A percentile compares a stretch with the other conserved stretches of the same genome.
Conservation (phyloP, 1,140 invertebrate genomes). For the Drosophila pseudoobscura region DNA sequence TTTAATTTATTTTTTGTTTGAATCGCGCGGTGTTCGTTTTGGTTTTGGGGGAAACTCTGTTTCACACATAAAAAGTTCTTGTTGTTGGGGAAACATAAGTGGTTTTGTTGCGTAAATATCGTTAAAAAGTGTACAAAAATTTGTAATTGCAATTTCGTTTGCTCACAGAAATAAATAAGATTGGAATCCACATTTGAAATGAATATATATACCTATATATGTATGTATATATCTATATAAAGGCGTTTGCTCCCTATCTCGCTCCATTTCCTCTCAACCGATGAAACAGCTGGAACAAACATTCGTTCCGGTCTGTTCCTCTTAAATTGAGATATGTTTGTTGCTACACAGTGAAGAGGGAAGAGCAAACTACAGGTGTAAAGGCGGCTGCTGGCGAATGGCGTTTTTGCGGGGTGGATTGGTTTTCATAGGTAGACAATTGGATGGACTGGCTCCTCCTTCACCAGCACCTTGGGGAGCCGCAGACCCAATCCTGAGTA, state of each 20-base stretch:
- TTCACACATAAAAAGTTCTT: conserved; percentile 25
- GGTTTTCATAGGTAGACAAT: conserved; percentile 8
- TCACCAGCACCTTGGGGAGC: background rate
- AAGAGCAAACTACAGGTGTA: conserved; percentile 17
- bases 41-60: conserved; percentile 6
- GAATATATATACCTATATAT: conserved; percentile 2
- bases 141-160: conserved; percentile 11
- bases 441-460: conserved; percentile 10
- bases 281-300: conserved; percentile 9
- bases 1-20: conserved; percentile 22
- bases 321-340: conserved; percentile 29
- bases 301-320: conserved; percentile 4
- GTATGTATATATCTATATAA: conserved; percentile 6
- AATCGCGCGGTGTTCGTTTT: conserved; percentile 4
- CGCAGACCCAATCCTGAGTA: background rate
- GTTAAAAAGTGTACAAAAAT: conserved; percentile 32
- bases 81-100: background rate
- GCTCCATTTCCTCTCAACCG: background rate
- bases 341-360: background rate
- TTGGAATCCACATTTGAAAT: conserved; percentile 36
- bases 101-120: conserved; percentile 5
- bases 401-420: background rate
- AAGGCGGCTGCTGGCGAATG: background rate
- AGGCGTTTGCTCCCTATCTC: background rate
- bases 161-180: conserved; percentile 29